A percentile compares a stretch with the other conserved stretches of the same genome.
These are phyloP conservation scores for Plebejus anna DNA, from an alignment of 2,888 invertebrate species.

Conservation along the genomic window DNA sequence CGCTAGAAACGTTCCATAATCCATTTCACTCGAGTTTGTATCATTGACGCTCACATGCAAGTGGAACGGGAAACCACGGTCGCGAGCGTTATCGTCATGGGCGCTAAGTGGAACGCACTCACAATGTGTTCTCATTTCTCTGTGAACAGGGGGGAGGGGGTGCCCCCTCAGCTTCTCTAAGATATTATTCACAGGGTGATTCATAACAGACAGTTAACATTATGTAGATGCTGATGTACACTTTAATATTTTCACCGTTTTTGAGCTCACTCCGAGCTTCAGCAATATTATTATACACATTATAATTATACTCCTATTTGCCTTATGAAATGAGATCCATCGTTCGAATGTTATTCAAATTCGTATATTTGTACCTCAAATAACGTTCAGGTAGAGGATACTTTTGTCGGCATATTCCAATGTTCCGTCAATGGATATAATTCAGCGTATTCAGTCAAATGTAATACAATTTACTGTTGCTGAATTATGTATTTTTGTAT, in stretches of 20 bases:
- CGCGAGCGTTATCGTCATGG: no score
- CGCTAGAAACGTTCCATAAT: no score
- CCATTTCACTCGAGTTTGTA: no score
- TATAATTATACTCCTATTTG: constrained; percentile 1
- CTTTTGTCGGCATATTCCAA: background rate
- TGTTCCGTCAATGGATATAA: no score
- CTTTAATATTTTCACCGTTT: background rate
- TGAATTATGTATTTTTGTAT: no score
- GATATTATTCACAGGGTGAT: background rate
- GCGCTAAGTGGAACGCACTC: no score
- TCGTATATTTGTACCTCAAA: background rate
- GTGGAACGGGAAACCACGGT: no score
- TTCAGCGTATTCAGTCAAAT: background rate
- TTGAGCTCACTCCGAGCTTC: background rate
- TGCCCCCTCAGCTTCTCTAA: background rate
- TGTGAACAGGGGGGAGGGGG: no score
- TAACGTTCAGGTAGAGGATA: background rate
- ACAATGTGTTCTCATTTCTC: no score
- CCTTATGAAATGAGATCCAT: background rate
- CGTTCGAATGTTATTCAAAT: background rate
- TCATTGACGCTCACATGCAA: no score
- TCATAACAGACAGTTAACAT: background rate
- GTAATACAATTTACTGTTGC: no score
- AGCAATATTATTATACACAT: background rate
- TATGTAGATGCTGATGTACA: background rate